A percentile compares a stretch with the other conserved stretches of the same genome.
phyloP scores from a whole-genome alignment of 2,797 vertebrate genomes.

The Micropoecilia bifurca region DNA sequence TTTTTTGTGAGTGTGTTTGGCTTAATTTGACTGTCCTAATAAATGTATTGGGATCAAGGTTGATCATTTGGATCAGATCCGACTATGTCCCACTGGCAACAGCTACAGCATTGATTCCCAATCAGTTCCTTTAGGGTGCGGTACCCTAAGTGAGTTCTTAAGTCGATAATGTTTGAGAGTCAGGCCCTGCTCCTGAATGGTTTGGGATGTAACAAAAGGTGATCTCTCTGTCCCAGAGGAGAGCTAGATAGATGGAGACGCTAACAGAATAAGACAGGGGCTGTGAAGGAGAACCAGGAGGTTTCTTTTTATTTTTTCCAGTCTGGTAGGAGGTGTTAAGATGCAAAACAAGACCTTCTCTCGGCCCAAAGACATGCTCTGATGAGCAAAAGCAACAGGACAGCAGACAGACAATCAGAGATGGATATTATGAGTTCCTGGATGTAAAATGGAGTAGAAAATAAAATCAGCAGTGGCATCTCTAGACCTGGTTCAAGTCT shows the following conservation, averaged over 20 bases:
- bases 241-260: constrained; percentile 23
- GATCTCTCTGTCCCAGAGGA: constrained; percentile 34
- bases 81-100: constrained; percentile 34
- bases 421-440: not conserved
- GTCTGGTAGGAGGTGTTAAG: constrained; percentile 49
- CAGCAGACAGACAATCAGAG: constrained; percentile 42
- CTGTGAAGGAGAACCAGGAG: constrained; percentile 14
- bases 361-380: constrained; percentile 52
- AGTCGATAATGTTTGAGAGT: constrained; percentile 30
- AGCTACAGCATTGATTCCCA: constrained; percentile 44
- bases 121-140: constrained; percentile 35
- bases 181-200: not conserved
- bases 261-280: constrained; percentile 3
- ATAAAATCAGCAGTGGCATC: not conserved
- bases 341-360: constrained; percentile 69
- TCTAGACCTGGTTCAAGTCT: not conserved
- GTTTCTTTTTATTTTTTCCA: constrained; percentile 1
- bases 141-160: not conserved
- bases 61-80: constrained; percentile 37
- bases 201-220: constrained; percentile 32
- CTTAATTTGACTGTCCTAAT: constrained; percentile 21
- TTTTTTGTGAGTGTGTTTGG: constrained; percentile 26
- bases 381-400: constrained; percentile 3
- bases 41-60: constrained; percentile 2
- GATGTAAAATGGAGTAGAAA: constrained; percentile 14